phyloP scores from a whole-genome alignment of 2,113 vertebrate genomes.

The Dermatemys mawii region DNA sequence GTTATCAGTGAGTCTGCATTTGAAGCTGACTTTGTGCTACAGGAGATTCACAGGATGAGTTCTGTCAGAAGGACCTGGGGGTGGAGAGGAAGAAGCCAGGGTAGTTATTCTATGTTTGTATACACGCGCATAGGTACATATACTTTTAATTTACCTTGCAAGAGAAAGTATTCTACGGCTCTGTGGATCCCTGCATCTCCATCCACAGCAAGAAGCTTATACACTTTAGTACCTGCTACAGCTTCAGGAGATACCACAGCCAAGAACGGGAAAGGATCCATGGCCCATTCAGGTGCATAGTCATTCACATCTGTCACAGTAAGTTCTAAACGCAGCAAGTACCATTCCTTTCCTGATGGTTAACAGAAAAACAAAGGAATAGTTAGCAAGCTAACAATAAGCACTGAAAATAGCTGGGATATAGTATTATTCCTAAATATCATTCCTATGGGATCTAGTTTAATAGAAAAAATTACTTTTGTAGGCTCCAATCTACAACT shows the following conservation, averaged over 20 bases:
- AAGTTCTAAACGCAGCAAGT: conserved; percentile 81
- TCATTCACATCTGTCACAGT: conserved; percentile 89
- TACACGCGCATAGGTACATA: neutral
- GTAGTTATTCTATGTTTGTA: neutral
- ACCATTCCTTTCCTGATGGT: conserved; percentile 84
- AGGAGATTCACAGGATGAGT: neutral
- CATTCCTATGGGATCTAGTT: neutral
- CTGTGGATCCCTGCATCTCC: conserved; percentile 86
- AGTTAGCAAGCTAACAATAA: neutral
- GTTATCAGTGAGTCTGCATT: neutral
- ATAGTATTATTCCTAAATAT: neutral
- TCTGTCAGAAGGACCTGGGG: neutral
- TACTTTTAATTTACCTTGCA: conserved; percentile 81
- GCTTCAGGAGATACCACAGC: conserved; percentile 83
- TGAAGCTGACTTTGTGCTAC: neutral
- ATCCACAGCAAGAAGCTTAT: conserved; percentile 85
- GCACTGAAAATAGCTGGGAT: neutral
- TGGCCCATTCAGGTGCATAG: conserved; percentile 86
- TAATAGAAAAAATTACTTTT: neutral
- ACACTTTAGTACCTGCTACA: conserved; percentile 79
- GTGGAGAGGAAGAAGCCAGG: neutral
- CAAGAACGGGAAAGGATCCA: conserved; percentile 85
- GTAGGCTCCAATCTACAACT: neutral
- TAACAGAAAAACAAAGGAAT: neutral
- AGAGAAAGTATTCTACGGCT: conserved; percentile 88